Percentiles rank a stretch among this genome's conserved stretches.
Evolutionary conservation across 2,888 invertebrate genomes (phyloP).

Genomic region (Dicyrtoma fusca): DNA sequence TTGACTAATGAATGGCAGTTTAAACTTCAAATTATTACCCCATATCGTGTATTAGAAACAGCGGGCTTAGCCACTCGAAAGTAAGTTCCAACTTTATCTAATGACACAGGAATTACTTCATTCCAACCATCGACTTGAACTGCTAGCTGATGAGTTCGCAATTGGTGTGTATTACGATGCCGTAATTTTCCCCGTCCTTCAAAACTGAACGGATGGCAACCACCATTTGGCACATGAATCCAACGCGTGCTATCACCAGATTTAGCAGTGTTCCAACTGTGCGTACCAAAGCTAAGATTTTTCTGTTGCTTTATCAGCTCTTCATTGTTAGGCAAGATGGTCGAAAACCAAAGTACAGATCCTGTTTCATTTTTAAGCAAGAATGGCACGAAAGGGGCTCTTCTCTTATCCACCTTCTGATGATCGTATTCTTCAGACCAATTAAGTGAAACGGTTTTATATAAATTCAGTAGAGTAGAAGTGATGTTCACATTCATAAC

Average conservation of each 20-base stretch:
- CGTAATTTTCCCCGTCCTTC: slow-evolving; percentile 73
- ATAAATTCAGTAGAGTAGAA: slow-evolving; percentile 81
- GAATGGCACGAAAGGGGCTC: slow-evolving; percentile 93
- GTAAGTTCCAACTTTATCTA: slow-evolving; percentile 93
- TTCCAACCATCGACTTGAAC: slow-evolving; percentile 91
- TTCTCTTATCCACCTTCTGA: slow-evolving; percentile 69
- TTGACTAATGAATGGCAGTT: too few species aligned
- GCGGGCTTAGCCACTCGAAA: slow-evolving; percentile 70
- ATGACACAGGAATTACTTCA: slow-evolving; percentile 82
- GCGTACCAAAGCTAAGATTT: slow-evolving; percentile 24
- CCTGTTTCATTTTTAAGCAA: slow-evolving; percentile 91
- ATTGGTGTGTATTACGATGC: slow-evolving; percentile 75
- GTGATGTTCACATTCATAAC: slow-evolving; percentile 86
- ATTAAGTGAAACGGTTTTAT: slow-evolving; percentile 76
- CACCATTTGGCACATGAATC: slow-evolving; percentile 73
- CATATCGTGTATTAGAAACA: slow-evolving; percentile 30
- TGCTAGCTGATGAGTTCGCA: slow-evolving; percentile 82
- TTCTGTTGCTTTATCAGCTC: slow-evolving; percentile 47
- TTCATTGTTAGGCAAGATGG: slow-evolving; percentile 67
- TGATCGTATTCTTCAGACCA: slow-evolving; percentile 71
- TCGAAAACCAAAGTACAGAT: slow-evolving; percentile 80
- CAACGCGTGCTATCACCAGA: slow-evolving; percentile 62
- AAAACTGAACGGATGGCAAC: slow-evolving; percentile 84
- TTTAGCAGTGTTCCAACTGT: slow-evolving; percentile 20
- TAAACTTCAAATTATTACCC: slow-evolving; percentile 37